Evolutionary conservation across 2,797 vertebrate species (phyloP).

Genomic region (Morus bassanus): DNA sequence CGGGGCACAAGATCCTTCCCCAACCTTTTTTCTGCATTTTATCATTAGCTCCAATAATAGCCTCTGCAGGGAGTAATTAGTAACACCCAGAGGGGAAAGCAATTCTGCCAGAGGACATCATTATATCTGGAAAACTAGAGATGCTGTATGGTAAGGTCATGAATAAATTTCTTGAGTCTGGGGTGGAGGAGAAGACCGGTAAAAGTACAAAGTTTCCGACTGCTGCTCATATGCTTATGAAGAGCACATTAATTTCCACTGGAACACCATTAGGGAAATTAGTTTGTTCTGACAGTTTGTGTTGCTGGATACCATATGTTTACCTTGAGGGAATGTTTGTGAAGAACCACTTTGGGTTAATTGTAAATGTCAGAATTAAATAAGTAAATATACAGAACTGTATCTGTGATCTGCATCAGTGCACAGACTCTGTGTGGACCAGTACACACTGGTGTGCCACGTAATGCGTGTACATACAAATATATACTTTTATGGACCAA

Average conservation of each 20-base stretch:
- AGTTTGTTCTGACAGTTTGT: conserved; percentile 69
- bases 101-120: conserved; percentile 75
- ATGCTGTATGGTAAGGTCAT: conserved; percentile 35
- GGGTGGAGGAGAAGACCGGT: not conserved
- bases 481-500: not conserved
- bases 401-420: conserved; percentile 5
- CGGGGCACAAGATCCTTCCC: conserved; percentile 48
- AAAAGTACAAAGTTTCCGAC: conserved; percentile 51
- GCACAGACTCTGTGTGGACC: not conserved
- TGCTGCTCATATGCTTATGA: conserved; percentile 66
- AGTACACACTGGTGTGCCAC: not conserved
- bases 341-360: conserved; percentile 47
- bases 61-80: conserved; percentile 87
- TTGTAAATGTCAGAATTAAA: conserved; percentile 62
- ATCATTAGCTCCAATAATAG: conserved; percentile 70
- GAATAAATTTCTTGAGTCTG: conserved; percentile 50
- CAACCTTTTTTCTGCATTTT: conserved; percentile 71
- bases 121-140: conserved; percentile 59
- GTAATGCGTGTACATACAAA: not conserved
- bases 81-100: conserved; percentile 77
- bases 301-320: conserved; percentile 57
- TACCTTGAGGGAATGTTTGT: conserved; percentile 58
- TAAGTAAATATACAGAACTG: conserved; percentile 51
- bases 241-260: conserved; percentile 67
- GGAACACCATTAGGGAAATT: conserved; percentile 78